A percentile compares a stretch with the other conserved stretches of the same genome.
phyloP scores from a whole-genome alignment of 2,797 vertebrate species.

The Carduelis carduelis region DNA sequence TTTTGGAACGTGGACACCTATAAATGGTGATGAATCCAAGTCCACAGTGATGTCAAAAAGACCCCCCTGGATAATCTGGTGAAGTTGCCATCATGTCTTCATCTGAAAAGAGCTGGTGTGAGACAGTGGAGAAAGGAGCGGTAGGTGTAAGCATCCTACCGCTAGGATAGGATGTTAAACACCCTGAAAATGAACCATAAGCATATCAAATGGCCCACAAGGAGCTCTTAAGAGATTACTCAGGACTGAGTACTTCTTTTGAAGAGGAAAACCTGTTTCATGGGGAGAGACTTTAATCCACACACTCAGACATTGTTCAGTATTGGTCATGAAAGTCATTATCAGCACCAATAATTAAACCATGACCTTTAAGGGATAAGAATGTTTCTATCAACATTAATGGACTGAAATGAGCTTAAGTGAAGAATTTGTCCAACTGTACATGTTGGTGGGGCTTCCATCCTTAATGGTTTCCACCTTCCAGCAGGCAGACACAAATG shows the following conservation, averaged over 20 bases:
- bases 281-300: neutral
- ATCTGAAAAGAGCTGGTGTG: neutral
- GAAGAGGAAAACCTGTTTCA: neutral
- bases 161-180: neutral
- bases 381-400: neutral
- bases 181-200: conserved; percentile 16
- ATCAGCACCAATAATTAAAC: neutral
- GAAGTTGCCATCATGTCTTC: neutral
- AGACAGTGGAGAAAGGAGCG: neutral
- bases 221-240: neutral
- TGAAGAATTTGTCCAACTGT: neutral
- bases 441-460: neutral
- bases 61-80: neutral
- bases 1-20: neutral
- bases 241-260: neutral
- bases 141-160: neutral
- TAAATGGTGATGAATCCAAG: neutral
- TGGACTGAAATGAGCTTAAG: neutral
- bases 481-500: accelerated
- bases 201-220: neutral
- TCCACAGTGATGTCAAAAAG: neutral
- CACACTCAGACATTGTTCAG: neutral
- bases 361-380: neutral
- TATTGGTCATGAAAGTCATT: neutral
- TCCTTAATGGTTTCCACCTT: neutral